Evolutionary conservation across 2,888 invertebrate genomes (phyloP).

Genomic region (Cheilosia urbana): DNA sequence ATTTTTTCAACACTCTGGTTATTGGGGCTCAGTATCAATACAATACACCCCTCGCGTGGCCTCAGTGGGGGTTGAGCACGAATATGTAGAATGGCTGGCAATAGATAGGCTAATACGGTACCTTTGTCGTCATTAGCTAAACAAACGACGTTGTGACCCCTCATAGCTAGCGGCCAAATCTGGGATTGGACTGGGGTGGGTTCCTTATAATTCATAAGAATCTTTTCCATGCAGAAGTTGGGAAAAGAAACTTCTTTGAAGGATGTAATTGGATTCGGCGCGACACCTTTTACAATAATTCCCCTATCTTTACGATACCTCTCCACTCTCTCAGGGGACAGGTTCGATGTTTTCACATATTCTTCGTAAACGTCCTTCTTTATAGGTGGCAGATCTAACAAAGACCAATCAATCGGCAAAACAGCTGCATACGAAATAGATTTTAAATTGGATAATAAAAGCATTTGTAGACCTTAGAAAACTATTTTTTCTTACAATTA

Average conservation of each 20-base stretch:
- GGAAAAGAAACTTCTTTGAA: slow-evolving; percentile 91
- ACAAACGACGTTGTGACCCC: slow-evolving; percentile 91
- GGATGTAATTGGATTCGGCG: slow-evolving; percentile 89
- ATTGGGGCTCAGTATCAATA: slow-evolving; percentile 90
- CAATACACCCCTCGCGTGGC: slow-evolving; percentile 92
- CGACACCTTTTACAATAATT: slow-evolving; percentile 88
- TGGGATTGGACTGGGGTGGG: slow-evolving; percentile 93
- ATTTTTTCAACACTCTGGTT: slow-evolving; percentile 91
- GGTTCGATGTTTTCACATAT: slow-evolving; percentile 85
- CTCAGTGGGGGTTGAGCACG: slow-evolving; percentile 88
- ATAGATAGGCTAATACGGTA: slow-evolving; percentile 89
- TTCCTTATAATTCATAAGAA: slow-evolving; percentile 87
- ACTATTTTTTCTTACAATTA: background rate
- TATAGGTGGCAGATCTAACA: slow-evolving; percentile 86
- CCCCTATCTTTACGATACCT: slow-evolving; percentile 87
- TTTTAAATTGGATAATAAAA: background rate
- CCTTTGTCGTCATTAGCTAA: slow-evolving; percentile 92
- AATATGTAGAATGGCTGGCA: slow-evolving; percentile 92
- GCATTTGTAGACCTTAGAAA: background rate
- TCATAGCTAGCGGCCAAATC: slow-evolving; percentile 92
- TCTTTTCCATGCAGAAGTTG: slow-evolving; percentile 87
- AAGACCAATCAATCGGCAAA: slow-evolving; percentile 84
- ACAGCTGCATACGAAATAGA: slow-evolving; percentile 13
- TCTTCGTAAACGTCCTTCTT: slow-evolving; percentile 91
- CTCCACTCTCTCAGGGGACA: slow-evolving; percentile 87